phyloP scores from a whole-genome alignment of 2,113 vertebrate genomes.

The Lophura nycthemera region DNA sequence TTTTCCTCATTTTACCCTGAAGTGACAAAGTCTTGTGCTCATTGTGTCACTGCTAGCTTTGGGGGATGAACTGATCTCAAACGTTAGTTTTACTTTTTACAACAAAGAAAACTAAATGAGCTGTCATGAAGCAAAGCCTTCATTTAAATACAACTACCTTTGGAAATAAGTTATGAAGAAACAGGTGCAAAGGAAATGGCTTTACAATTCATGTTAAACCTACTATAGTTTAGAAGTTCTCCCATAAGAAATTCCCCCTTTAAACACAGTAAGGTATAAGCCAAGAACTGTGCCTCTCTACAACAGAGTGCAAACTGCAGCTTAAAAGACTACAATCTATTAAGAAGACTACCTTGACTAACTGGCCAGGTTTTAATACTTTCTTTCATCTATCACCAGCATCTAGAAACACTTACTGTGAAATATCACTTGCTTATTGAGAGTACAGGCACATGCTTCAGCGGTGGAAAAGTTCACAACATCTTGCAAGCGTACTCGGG shows the following conservation, averaged over 20 bases:
- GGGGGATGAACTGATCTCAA: conserved; percentile 22
- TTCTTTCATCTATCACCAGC: conserved; percentile 61
- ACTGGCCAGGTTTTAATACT: conserved; percentile 71
- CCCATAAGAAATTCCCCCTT: conserved; percentile 66
- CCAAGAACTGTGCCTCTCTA: conserved; percentile 67
- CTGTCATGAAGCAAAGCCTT: conserved; percentile 65
- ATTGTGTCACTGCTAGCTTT: background rate
- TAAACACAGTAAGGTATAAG: conserved; percentile 72
- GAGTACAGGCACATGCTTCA: conserved; percentile 59
- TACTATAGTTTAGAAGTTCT: conserved; percentile 63
- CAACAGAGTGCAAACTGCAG: conserved; percentile 76
- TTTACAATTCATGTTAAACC: conserved; percentile 69
- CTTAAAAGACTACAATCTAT: conserved; percentile 65
- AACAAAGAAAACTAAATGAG: conserved; percentile 63
- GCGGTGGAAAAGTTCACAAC: conserved; percentile 21
- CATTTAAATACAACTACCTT: conserved; percentile 73
- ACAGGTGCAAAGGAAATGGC: conserved; percentile 75
- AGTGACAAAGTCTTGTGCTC: conserved; percentile 68
- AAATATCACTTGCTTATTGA: conserved; percentile 60
- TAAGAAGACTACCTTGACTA: conserved; percentile 64
- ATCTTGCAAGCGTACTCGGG: conserved; percentile 45
- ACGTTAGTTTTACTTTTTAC: conserved; percentile 50
- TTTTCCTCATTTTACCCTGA: conserved; percentile 32
- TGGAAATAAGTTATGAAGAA: conserved; percentile 75
- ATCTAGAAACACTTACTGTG: conserved; percentile 63